Evolutionary conservation across 2,888 invertebrate species (phyloP).

Genomic region (Caprella mutica): DNA sequence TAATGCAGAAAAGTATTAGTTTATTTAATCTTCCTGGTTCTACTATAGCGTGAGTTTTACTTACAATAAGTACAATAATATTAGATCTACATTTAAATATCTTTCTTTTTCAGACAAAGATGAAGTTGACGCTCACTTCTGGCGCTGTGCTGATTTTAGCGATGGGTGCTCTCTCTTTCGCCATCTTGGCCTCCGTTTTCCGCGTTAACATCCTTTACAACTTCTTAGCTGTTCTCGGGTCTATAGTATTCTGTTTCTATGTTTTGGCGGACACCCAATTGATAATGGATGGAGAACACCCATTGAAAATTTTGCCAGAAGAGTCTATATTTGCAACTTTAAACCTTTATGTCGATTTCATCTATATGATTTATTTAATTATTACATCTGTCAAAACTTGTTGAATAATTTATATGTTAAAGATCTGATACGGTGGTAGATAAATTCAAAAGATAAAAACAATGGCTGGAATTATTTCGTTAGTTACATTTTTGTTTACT

Average conservation of each 20-base stretch:
- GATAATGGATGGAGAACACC: constrained; percentile 39
- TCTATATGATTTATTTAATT: constrained; percentile 71
- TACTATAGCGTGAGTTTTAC: too few relatives aligned
- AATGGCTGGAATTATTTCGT: too few relatives aligned
- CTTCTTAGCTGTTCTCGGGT: constrained; percentile 74
- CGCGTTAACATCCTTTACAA: constrained; percentile 48
- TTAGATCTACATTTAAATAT: too few relatives aligned
- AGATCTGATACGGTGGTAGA: too few relatives aligned
- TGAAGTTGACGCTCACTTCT: constrained; percentile 68
- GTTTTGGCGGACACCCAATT: constrained; percentile 71
- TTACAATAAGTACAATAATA: too few relatives aligned
- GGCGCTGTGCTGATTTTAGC: constrained; percentile 62
- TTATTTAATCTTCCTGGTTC: too few relatives aligned
- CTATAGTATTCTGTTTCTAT: constrained; percentile 64
- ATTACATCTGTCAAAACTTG: too few relatives aligned
- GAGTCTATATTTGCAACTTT: constrained; percentile 79
- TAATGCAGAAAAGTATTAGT: too few relatives aligned
- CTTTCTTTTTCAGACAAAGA: constrained; percentile 60
- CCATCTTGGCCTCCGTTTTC: constrained; percentile 58
- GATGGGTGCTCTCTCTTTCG: constrained; percentile 64
- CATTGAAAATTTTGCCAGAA: constrained; percentile 55
- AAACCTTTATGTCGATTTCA: constrained; percentile 73
- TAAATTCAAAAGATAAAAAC: too few relatives aligned
- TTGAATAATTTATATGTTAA: too few relatives aligned
- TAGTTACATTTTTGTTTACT: too few relatives aligned